Base-by-base conservation (phyloP, 1,140 invertebrate species). In the Drosophila seguyi region DNA sequence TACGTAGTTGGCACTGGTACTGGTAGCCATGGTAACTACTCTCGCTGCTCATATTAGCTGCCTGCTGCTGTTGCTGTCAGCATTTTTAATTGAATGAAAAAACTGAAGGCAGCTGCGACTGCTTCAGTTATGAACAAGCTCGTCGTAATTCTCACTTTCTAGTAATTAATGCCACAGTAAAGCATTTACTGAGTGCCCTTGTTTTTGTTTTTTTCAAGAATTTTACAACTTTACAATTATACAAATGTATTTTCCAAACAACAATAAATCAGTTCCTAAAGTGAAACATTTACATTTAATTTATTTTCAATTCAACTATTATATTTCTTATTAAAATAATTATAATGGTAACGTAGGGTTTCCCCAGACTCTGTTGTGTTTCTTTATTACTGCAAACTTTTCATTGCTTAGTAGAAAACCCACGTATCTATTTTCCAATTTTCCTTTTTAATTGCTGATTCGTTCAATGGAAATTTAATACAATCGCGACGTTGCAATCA, bases 71-170 rank as follows among this genome's bases (percentile, higher is more conserved):
- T 36, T 71, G 65, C 50, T 72, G 18, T 25, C 36, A 48, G 39
- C 60, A 14, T 27, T 69, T 38, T 22, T 36, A 72, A 72, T 73
- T 48, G n/a, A 41, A 52, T 42, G 18, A 34, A 11, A 66, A 62
- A 44, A 63, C 29, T 59, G 44, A 68, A 57, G 71, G 47, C 58
- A 61, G 62, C 27, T 36, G 44, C 44, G 6, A 59, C 20, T 63
- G 59, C 44, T 47, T 45, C 29, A 61, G 66, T 71, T 63, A 58
- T 61, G 52, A 61, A 39, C 20, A 6, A 56, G 57, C 47, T 52
- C 4, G 36, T 22, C 22, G 22, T 56, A 52, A 38, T 52, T 52
- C 52, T 53, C 48, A 82, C 74, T 78, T 63, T 77, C 78, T 59
- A 63, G 48, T 52, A 52, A 38, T 62, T n/a, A 20, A 44, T n/a